These are phyloP conservation scores for Istiophorus platypterus DNA, from an alignment of 2,113 vertebrate genomes.

Conservation along the genomic window DNA sequence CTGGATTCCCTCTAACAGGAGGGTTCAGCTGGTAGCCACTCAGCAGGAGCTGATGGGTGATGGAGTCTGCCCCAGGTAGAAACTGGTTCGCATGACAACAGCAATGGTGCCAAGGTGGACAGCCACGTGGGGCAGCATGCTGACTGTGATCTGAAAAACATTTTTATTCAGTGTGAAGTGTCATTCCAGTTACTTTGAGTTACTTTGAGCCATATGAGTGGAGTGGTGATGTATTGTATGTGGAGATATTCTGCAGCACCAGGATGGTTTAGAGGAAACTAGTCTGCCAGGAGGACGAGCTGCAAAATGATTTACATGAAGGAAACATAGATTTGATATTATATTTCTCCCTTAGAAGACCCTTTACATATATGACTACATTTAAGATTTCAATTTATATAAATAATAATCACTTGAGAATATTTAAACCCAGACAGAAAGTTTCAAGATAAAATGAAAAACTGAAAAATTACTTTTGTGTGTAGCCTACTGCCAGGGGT, in stretches of 20 bases:
- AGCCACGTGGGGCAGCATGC: conserved; percentile 84
- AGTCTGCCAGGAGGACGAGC: conserved; percentile 89
- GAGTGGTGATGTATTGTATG: conserved; percentile 90
- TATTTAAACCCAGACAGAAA: no score
- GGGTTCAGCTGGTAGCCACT: conserved; percentile 94
- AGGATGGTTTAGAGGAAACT: conserved; percentile 92
- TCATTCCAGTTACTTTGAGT: no score
- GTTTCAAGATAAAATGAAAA: no score
- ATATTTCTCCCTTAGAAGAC: no score
- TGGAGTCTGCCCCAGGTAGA: conserved; percentile 91
- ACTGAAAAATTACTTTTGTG: no score
- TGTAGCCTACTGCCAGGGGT: no score
- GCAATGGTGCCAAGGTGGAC: conserved; percentile 89
- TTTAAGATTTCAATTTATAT: no score
- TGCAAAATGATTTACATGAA: conserved; percentile 53
- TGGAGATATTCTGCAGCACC: conserved; percentile 92
- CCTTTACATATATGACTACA: no score
- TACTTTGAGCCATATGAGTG: conserved; percentile 92
- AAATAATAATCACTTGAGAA: no score
- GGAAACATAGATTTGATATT: no score
- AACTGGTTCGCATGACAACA: conserved; percentile 92
- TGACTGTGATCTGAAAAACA: conserved; percentile 75
- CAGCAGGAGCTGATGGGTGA: conserved; percentile 90
- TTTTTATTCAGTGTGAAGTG: background rate
- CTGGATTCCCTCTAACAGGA: conserved; percentile 90